A percentile compares a stretch with the other conserved stretches of the same genome.
Conservation (phyloP, 2,888 invertebrate genomes). For the Zaprionus lineosus region DNA sequence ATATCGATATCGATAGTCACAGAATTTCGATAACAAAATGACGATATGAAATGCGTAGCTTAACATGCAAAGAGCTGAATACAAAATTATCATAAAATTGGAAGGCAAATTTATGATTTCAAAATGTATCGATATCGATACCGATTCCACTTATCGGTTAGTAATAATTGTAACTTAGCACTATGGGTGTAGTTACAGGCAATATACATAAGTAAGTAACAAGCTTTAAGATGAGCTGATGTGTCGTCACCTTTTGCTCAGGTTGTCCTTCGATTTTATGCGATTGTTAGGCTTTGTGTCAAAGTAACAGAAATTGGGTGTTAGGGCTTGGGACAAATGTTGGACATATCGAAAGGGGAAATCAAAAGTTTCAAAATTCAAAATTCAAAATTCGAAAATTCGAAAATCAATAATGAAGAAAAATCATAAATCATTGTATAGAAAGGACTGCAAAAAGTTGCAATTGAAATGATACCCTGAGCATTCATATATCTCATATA, state of each 20-base stretch:
- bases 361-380: slow-evolving; percentile 18
- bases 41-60: too few species aligned
- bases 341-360: slow-evolving; percentile 42
- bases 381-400: slow-evolving; percentile 5
- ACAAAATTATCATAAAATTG: too few species aligned
- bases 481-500: too few species aligned
- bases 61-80: too few species aligned
- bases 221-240: slow-evolving; percentile 73
- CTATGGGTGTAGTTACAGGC: slow-evolving; percentile 43
- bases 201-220: slow-evolving; percentile 57
- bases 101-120: too few species aligned
- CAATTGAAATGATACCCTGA: too few species aligned
- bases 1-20: not conserved
- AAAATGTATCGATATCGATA: slow-evolving; percentile 1
- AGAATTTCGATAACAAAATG: too few species aligned
- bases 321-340: slow-evolving; percentile 65
- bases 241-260: slow-evolving; percentile 74
- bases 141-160: slow-evolving; percentile 23
- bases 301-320: slow-evolving; percentile 59
- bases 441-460: slow-evolving; percentile 20
- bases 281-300: slow-evolving; percentile 59
- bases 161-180: slow-evolving; percentile 22
- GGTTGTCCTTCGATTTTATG: slow-evolving; percentile 53
- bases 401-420: not conserved
- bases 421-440: slow-evolving; percentile 8